Evolutionary conservation across 1,140 invertebrate genomes (phyloP).

Genomic region (Dendroctonus ponderosae): DNA sequence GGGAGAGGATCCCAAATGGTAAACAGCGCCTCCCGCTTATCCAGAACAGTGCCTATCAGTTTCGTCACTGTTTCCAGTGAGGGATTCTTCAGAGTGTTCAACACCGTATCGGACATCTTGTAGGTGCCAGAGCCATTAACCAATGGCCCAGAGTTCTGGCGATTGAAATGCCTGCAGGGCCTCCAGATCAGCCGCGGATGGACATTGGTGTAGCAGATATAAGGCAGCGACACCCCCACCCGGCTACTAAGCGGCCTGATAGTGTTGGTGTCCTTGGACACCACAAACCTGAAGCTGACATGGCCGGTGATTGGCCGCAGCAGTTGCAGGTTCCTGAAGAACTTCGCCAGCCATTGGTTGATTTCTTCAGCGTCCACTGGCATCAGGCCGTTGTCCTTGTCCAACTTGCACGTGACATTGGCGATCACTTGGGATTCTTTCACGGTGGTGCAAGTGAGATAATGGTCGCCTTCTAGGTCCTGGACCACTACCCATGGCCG

Average conservation of each 20-base stretch:
- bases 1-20: conserved; percentile 79
- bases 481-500: conserved; percentile 73
- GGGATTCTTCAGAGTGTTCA: conserved; percentile 53
- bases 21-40: conserved; percentile 74
- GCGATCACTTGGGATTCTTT: conserved; percentile 72
- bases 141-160: conserved; percentile 56
- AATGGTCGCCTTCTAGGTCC: conserved; percentile 70
- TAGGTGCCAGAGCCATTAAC: conserved; percentile 53
- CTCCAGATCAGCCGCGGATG: conserved; percentile 64
- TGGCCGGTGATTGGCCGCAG: conserved; percentile 68
- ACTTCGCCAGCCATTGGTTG: conserved; percentile 67
- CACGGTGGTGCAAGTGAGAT: conserved; percentile 76
- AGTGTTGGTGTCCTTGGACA: conserved; percentile 52
- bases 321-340: conserved; percentile 63
- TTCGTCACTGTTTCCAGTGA: conserved; percentile 55
- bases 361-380: conserved; percentile 68
- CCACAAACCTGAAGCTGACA: conserved; percentile 69
- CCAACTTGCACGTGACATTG: conserved; percentile 74
- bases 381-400: conserved; percentile 64
- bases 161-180: conserved; percentile 61
- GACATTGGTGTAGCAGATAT: conserved; percentile 69
- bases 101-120: conserved; percentile 56
- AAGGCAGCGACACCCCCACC: conserved; percentile 73
- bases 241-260: conserved; percentile 65
- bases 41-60: conserved; percentile 65